These are phyloP conservation scores for Battus philenor DNA, from an alignment of 1,140 invertebrate genomes.

Conservation along the genomic window DNA sequence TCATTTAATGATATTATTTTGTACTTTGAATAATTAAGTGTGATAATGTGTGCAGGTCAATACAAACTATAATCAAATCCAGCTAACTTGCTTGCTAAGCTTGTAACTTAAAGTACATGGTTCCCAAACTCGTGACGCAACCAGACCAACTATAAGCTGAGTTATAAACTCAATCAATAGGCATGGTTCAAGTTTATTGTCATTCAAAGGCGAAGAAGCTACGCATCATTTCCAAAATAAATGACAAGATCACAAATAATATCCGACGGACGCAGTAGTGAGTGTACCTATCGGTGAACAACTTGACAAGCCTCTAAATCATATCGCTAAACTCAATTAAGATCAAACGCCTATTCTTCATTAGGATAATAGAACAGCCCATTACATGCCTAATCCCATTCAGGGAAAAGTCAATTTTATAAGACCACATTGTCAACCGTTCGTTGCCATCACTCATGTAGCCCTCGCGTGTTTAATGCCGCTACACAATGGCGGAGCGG, in stretches of 20 bases:
- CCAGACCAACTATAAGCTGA: too few relatives aligned
- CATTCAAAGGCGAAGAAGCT: constrained; percentile 14
- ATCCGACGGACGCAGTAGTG: not conserved
- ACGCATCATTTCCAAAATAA: constrained; percentile 6
- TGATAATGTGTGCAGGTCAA: too few relatives aligned
- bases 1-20: too few relatives aligned
- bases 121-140: too few relatives aligned
- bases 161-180: too few relatives aligned
- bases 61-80: too few relatives aligned
- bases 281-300: constrained; percentile 1
- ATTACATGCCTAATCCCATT: constrained; percentile 61
- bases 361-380: constrained; percentile 37
- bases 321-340: constrained; percentile 56
- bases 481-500: constrained; percentile 40
- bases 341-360: constrained; percentile 55
- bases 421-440: constrained; percentile 50
- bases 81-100: too few relatives aligned
- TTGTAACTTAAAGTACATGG: too few relatives aligned
- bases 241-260: not conserved
- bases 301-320: constrained; percentile 54
- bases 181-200: too few relatives aligned
- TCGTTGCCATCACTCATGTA: constrained; percentile 59
- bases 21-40: too few relatives aligned
- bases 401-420: constrained; percentile 60
- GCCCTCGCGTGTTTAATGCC: constrained; percentile 48